Evolutionary conservation across 2,888 invertebrate genomes (phyloP).

Genomic region (Meandrusa payeni): DNA sequence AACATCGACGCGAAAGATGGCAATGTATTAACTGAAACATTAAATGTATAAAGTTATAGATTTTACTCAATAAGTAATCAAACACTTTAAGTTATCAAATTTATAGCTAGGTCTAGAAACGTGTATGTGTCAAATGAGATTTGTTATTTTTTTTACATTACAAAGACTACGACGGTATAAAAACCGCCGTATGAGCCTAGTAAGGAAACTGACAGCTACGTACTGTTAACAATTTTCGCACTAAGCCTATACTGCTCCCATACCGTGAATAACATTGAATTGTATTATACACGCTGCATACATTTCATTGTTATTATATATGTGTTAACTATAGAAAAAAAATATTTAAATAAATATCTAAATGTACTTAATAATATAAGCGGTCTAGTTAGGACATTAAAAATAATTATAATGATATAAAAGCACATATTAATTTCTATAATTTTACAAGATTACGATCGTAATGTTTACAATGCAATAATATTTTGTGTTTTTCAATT

Average conservation of each 20-base stretch:
- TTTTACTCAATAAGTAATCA: conserved; percentile 25
- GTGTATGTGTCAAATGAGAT: conserved; percentile 34
- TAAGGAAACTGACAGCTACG: too few species aligned
- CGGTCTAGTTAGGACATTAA: conserved; percentile 9
- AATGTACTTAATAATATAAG: conserved; percentile 7
- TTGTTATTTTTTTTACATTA: conserved; percentile 56
- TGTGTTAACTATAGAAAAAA: conserved; percentile 18
- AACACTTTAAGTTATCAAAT: conserved; percentile 20
- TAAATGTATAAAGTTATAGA: conserved; percentile 29
- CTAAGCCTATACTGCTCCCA: too few species aligned
- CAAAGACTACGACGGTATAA: too few species aligned
- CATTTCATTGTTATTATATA: conserved; percentile 26
- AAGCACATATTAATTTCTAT: too few species aligned
- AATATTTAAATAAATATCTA: conserved; percentile 8
- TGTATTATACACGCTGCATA: conserved; percentile 11
- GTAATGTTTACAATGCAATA: too few species aligned
- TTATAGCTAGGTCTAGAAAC: conserved; percentile 36
- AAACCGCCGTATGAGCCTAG: too few species aligned
- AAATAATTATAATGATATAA: not conserved
- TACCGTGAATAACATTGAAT: conserved; percentile 30
- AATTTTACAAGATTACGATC: too few species aligned
- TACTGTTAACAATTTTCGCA: too few species aligned
- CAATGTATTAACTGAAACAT: conserved; percentile 14
- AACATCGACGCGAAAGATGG: conserved; percentile 38
- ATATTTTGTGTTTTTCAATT: too few species aligned